phyloP scores from a whole-genome alignment of 2,113 vertebrate species.

The Charadrius vociferus region DNA sequence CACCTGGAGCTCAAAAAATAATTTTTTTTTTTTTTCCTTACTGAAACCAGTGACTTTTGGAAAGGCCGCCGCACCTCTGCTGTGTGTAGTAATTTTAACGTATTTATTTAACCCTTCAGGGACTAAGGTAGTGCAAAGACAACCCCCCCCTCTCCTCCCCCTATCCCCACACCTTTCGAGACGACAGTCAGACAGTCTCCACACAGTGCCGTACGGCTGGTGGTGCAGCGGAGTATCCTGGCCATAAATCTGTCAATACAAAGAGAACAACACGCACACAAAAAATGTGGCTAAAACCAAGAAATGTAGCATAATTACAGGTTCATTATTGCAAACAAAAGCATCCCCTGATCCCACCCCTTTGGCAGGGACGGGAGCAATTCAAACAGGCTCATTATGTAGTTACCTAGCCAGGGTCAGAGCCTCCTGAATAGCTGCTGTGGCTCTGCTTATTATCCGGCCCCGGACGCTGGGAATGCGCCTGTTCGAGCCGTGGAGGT shows the following conservation, averaged over 20 bases:
- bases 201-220: conserved; percentile 4
- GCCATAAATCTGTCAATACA: conserved; percentile 75
- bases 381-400: conserved; percentile 75
- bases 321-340: conserved; percentile 77
- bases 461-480: conserved; percentile 32
- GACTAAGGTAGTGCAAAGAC: background rate
- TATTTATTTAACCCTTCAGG: conserved; percentile 26
- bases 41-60: background rate
- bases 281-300: conserved; percentile 74
- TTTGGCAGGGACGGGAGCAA: conserved; percentile 72
- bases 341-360: conserved; percentile 70
- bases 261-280: conserved; percentile 68
- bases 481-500: background rate
- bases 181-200: conserved; percentile 68
- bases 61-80: background rate
- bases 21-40: background rate
- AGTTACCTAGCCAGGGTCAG: conserved; percentile 70
- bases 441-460: conserved; percentile 58
- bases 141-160: background rate
- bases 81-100: background rate
- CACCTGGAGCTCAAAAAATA: background rate
- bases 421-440: conserved; percentile 56
- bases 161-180: background rate
- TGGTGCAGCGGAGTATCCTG: conserved; percentile 40
- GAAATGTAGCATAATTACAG: conserved; percentile 76